phyloP scores from a whole-genome alignment of 1,140 invertebrate species.

The Caenorhabditis tropicalis region DNA sequence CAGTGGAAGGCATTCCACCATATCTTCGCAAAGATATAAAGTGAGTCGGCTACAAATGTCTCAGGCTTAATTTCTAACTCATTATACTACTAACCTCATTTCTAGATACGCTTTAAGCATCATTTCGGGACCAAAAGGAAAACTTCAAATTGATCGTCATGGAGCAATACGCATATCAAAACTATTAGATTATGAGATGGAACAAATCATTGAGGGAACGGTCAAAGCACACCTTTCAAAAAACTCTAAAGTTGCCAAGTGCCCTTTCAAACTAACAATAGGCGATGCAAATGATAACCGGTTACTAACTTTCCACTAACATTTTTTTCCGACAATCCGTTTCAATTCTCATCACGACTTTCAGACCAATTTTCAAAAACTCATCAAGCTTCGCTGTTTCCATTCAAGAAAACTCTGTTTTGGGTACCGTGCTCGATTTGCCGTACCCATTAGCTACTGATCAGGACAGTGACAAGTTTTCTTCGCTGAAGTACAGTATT shows the following conservation, averaged over 20 bases:
- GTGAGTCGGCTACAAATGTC: no score
- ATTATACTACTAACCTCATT: background rate
- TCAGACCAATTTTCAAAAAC: conserved; percentile 54
- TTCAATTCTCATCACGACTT: conserved; percentile 2
- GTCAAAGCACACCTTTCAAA: background rate
- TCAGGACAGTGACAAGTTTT: conserved; percentile 28
- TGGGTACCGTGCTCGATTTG: conserved; percentile 50
- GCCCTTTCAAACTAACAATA: conserved; percentile 21
- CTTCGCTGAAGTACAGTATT: conserved; percentile 29
- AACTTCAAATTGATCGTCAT: conserved; percentile 39
- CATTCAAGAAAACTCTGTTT: background rate
- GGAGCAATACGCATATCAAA: conserved; percentile 20
- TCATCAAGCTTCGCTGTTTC: background rate
- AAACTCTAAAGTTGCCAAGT: background rate
- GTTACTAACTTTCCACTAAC: background rate
- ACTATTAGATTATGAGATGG: background rate
- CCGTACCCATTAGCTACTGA: conserved; percentile 52
- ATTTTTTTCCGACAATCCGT: background rate
- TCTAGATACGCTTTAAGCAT: conserved; percentile 46
- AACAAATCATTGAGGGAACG: conserved; percentile 3
- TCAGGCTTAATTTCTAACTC: no score
- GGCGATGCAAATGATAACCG: conserved; percentile 47
- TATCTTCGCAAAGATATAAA: no score
- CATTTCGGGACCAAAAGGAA: conserved; percentile 6
- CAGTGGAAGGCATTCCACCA: background rate